A percentile compares a stretch with the other conserved stretches of the same genome.
Evolutionary conservation across 2,797 vertebrate genomes (phyloP).

Genomic region (Triplophysa bombifrons): DNA sequence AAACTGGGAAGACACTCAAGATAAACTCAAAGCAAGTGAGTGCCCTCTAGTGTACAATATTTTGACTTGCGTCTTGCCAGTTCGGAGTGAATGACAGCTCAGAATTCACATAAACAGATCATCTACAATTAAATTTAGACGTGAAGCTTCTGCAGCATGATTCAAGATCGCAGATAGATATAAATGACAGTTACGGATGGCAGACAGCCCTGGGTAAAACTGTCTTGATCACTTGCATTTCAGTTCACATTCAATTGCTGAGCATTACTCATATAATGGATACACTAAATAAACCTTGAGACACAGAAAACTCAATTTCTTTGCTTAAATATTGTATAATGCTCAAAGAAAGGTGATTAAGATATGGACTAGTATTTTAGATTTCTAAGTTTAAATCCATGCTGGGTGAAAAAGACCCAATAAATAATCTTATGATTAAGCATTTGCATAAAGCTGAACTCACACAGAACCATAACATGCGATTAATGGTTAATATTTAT

Average conservation of each 20-base stretch:
- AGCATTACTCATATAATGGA: neutral
- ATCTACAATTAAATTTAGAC: slow-evolving; percentile 22
- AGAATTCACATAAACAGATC: slow-evolving; percentile 28
- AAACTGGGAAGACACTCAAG: neutral
- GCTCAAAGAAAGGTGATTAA: neutral
- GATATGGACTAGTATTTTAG: neutral
- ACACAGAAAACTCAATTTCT: neutral
- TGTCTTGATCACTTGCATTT: slow-evolving; percentile 5
- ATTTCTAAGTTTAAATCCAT: no score
- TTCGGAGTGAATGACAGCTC: slow-evolving; percentile 15
- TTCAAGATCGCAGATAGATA: slow-evolving; percentile 1
- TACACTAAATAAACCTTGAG: neutral
- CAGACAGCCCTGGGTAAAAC: slow-evolving; percentile 7
- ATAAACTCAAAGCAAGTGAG: slow-evolving; percentile 26
- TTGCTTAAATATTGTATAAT: neutral
- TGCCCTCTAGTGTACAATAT: slow-evolving; percentile 48
- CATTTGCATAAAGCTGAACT: no score
- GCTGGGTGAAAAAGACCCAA: no score
- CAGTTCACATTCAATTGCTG: neutral
- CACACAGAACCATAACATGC: no score
- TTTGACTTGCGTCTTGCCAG: neutral
- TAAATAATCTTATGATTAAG: no score
- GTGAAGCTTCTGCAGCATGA: slow-evolving; percentile 10
- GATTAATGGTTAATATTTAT: no score
- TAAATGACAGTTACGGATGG: slow-evolving; percentile 1